These are phyloP conservation scores for Sarcophaga bullata DNA, from an alignment of 1,140 invertebrate species.

Conservation along the genomic window DNA sequence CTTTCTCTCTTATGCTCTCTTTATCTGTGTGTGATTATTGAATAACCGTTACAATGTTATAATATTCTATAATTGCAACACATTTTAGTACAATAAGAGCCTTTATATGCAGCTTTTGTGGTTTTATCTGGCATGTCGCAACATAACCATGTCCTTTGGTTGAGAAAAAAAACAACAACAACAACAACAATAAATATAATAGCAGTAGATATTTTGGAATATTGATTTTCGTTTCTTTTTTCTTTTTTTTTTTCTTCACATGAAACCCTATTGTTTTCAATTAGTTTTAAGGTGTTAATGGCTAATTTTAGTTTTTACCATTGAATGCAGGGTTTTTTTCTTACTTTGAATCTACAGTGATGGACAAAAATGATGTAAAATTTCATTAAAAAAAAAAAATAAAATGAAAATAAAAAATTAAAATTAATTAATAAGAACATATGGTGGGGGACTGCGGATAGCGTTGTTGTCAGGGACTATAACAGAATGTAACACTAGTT, in stretches of 20 bases:
- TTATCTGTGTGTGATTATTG: neutral
- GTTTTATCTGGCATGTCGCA: neutral
- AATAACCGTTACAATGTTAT: neutral
- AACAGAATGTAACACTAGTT: too few species aligned
- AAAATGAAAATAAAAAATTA: too few species aligned
- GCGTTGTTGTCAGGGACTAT: too few species aligned
- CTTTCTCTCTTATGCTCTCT: too few species aligned
- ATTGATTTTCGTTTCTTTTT: neutral
- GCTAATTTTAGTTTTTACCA: neutral
- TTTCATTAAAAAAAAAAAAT: too few species aligned
- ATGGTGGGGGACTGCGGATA: too few species aligned
- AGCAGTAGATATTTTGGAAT: too few species aligned
- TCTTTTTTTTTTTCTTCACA: neutral
- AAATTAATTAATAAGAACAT: too few species aligned
- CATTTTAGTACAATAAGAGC: neutral
- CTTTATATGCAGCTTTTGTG: neutral
- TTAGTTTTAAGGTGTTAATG: slow-evolving; percentile 5
- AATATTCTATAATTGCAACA: neutral
- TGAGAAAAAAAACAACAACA: neutral
- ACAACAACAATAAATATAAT: too few species aligned
- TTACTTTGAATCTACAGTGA: too few species aligned
- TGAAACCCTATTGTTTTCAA: neutral
- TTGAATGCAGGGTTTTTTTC: neutral
- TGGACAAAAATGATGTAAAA: too few species aligned
- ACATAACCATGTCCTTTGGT: neutral